Percentiles rank a stretch among this genome's conserved stretches.
Evolutionary conservation across 2,888 invertebrate genomes (phyloP).

Genomic region (Pediacus dermestoides): DNA sequence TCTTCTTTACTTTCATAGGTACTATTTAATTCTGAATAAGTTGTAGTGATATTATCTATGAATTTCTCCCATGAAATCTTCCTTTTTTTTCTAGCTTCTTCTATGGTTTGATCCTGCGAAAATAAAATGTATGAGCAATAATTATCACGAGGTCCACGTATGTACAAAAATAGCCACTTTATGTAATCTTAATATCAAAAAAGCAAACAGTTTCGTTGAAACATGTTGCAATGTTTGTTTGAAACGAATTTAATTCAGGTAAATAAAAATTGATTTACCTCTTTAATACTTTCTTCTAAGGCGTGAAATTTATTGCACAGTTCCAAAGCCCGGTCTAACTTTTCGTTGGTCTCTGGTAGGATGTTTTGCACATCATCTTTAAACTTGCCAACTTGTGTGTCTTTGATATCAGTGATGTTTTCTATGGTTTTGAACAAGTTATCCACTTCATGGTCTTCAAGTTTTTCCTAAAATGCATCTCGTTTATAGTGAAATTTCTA

Average conservation of each 20-base stretch:
- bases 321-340: conserved; percentile 62
- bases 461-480: conserved; percentile 60
- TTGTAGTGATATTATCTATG: conserved; percentile 73
- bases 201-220: conserved; percentile 7
- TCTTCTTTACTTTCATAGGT: conserved; percentile 76
- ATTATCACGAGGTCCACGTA: not conserved
- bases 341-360: conserved; percentile 61
- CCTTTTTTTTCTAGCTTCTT: conserved; percentile 52
- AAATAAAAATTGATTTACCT: conserved; percentile 47
- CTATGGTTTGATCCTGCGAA: conserved; percentile 50
- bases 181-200: not conserved
- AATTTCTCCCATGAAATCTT: conserved; percentile 69
- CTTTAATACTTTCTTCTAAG: conserved; percentile 55
- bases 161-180: no score
- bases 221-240: conserved; percentile 13
- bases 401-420: conserved; percentile 72
- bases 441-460: conserved; percentile 77
- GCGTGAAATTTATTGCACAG: conserved; percentile 61
- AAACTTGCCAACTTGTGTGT: conserved; percentile 68
- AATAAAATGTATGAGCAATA: conserved; percentile 1
- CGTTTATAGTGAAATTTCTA: conserved; percentile 6
- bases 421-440: conserved; percentile 73
- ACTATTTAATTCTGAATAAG: conserved; percentile 71
- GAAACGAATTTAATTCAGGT: conserved; percentile 4
- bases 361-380: conserved; percentile 59